These are phyloP conservation scores for Augiades crinisus DNA, from an alignment of 2,888 invertebrate species.

Conservation along the genomic window DNA sequence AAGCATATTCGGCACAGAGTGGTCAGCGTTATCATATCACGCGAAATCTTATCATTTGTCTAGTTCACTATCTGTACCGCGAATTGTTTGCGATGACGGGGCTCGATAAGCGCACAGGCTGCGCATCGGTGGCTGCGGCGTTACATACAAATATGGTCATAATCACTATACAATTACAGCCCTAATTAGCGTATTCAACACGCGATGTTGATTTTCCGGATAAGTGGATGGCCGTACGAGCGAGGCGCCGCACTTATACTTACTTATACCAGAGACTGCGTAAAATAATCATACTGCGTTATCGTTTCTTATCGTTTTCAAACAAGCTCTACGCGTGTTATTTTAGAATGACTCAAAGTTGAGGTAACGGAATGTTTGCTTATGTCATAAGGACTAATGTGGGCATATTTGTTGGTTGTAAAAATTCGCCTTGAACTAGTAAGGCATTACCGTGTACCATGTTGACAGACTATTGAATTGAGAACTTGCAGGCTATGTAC, in stretches of 20 bases:
- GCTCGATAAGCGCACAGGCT: not conserved
- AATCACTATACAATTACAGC: conserved; percentile 20
- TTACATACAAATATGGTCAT: conserved; percentile 19
- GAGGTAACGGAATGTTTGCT: conserved; percentile 13
- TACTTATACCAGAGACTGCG: conserved; percentile 4
- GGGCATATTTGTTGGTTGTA: conserved; percentile 10
- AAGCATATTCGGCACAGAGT: not conserved
- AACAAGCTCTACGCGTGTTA: conserved; percentile 6
- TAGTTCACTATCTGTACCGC: conserved; percentile 10
- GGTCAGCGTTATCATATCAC: conserved; percentile 20
- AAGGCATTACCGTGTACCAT: not conserved
- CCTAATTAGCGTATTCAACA: conserved; percentile 12
- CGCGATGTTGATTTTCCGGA: conserved; percentile 4
- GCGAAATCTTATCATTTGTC: conserved; percentile 17
- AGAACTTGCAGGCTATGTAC: too few relatives aligned
- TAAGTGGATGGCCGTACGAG: conserved; percentile 4
- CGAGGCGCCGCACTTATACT: conserved; percentile 19
- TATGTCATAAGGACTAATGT: conserved; percentile 16
- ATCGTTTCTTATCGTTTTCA: conserved; percentile 16
- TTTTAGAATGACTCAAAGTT: conserved; percentile 18
- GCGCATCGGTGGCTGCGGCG: not conserved
- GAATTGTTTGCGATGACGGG: conserved; percentile 14
- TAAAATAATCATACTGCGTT: not conserved
- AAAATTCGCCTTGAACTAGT: conserved; percentile 18
- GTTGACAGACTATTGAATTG: not conserved